Conservation (phyloP, 2,888 invertebrate genomes). For the Mimumesa dahlbomi region DNA sequence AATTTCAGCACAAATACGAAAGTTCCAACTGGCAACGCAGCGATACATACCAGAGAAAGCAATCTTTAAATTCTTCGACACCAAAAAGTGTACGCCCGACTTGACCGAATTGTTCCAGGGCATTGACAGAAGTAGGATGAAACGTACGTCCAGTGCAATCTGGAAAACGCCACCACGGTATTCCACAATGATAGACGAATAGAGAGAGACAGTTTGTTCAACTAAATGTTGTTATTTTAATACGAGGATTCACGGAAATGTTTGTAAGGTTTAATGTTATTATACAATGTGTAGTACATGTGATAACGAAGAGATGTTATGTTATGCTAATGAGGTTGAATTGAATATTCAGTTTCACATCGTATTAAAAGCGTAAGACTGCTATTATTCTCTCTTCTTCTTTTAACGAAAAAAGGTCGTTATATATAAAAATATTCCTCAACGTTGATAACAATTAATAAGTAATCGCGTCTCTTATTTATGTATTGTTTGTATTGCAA, state of each 20-base stretch:
- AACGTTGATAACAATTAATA: not conserved
- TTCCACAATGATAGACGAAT: constrained; percentile 80
- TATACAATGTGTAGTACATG: constrained; percentile 7
- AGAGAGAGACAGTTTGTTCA: constrained; percentile 9
- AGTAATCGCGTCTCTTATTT: constrained; percentile 15
- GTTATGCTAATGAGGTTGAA: constrained; percentile 5
- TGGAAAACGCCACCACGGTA: constrained; percentile 88
- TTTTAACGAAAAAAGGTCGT: not conserved
- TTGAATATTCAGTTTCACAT: constrained; percentile 3
- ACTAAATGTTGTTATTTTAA: constrained; percentile 33
- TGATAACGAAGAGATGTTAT: constrained; percentile 20
- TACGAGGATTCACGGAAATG: constrained; percentile 6
- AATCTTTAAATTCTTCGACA: constrained; percentile 83
- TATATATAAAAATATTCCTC: not conserved
- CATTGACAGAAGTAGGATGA: constrained; percentile 85
- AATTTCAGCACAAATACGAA: constrained; percentile 80
- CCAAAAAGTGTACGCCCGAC: constrained; percentile 82
- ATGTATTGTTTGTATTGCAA: constrained; percentile 6
- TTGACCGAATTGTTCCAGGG: constrained; percentile 85
- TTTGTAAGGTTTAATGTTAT: not conserved
- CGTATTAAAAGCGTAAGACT: constrained; percentile 20
- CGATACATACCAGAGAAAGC: constrained; percentile 77
- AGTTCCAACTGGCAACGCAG: constrained; percentile 80
- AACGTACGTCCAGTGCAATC: constrained; percentile 88
- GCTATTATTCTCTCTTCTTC: constrained; percentile 2